phyloP scores from a whole-genome alignment of 2,888 invertebrate species.

The Tachina fera region DNA sequence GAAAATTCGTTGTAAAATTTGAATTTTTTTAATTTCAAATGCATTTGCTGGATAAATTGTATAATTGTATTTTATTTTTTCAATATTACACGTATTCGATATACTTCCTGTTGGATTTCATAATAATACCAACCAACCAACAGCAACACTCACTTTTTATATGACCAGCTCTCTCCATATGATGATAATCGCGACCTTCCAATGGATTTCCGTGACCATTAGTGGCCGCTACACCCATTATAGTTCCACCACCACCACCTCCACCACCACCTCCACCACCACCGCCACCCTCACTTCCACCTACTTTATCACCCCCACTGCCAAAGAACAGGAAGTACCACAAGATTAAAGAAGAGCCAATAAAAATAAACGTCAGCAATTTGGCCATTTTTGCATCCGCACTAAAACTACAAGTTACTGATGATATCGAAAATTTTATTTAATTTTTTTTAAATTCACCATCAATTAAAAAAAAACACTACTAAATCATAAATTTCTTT shows the following conservation, averaged over 20 bases:
- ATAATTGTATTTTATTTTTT: background rate
- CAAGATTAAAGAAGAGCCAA: conserved; percentile 77
- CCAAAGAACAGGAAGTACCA: conserved; percentile 79
- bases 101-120: background rate
- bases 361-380: conserved; percentile 79
- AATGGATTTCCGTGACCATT: conserved; percentile 79
- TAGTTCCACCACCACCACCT: conserved; percentile 61
- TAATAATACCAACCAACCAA: background rate
- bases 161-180: conserved; percentile 80
- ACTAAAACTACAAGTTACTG: conserved; percentile 18
- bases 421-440: background rate
- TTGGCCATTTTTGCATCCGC: conserved; percentile 77
- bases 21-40: background rate
- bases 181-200: conserved; percentile 80
- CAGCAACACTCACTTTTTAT: conserved; percentile 77
- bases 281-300: conserved; percentile 56
- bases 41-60: background rate
- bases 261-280: conserved; percentile 46
- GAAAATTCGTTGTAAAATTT: too few relatives aligned
- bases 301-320: conserved; percentile 61
- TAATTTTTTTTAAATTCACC: background rate
- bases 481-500: background rate
- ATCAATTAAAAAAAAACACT: background rate
- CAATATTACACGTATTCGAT: background rate
- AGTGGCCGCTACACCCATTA: conserved; percentile 75